Evolutionary conservation across 2,888 invertebrate genomes (phyloP).

Genomic region (Quadroppia sp.): DNA sequence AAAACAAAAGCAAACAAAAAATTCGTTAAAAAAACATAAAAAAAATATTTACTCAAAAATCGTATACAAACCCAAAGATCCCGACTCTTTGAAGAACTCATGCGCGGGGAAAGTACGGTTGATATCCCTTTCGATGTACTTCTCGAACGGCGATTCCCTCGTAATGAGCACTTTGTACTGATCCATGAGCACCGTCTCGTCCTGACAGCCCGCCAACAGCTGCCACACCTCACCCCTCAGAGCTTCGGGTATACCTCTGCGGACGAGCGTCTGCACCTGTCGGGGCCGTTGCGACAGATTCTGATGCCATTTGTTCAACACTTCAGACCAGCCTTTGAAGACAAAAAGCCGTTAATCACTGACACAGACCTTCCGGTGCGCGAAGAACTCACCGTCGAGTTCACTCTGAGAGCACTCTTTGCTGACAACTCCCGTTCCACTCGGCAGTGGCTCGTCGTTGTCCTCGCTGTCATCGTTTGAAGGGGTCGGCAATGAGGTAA

Average conservation of each 20-base stretch:
- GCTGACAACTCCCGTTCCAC: conserved; percentile 94
- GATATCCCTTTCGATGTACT: conserved; percentile 91
- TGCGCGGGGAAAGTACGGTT: conserved; percentile 98
- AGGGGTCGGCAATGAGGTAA: conserved; percentile 4
- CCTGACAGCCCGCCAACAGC: conserved; percentile 73
- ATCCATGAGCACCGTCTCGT: conserved; percentile 74
- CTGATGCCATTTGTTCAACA: conserved; percentile 56
- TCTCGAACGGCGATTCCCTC: conserved; percentile 90
- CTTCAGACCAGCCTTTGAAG: conserved; percentile 77
- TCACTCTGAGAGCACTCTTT: conserved; percentile 93
- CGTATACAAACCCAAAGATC: conserved; percentile 52
- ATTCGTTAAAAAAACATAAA: too few relatives aligned
- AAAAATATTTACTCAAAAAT: not conserved
- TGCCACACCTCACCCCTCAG: conserved; percentile 97
- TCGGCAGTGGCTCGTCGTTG: conserved; percentile 55
- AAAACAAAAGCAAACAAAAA: too few relatives aligned
- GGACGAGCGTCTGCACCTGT: conserved; percentile 68
- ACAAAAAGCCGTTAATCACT: too few relatives aligned
- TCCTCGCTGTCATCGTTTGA: conserved; percentile 30
- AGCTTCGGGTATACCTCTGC: conserved; percentile 86
- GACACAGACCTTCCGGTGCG: too few relatives aligned
- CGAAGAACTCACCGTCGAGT: conserved; percentile 62
- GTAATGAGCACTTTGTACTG: conserved; percentile 86
- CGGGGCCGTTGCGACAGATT: conserved; percentile 64
- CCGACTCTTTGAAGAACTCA: conserved; percentile 92